phyloP scores from a whole-genome alignment of 2,888 invertebrate species.

The Abscondita cerata region DNA sequence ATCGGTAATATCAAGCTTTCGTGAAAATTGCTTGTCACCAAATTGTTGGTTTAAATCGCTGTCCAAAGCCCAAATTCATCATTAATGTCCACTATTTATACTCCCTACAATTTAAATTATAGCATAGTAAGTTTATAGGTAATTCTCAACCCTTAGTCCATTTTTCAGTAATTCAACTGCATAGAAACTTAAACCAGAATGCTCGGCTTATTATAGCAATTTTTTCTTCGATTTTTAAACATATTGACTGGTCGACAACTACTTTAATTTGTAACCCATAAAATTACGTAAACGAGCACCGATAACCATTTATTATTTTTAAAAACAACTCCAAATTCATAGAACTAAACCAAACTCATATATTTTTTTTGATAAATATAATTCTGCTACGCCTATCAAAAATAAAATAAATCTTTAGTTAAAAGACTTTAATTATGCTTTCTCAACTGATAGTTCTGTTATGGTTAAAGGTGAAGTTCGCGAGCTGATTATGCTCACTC shows the following conservation, averaged over 20 bases:
- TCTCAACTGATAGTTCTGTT: no score
- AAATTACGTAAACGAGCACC: no score
- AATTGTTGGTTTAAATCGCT: conserved; percentile 66
- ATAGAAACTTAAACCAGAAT: conserved; percentile 62
- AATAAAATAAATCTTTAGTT: no score
- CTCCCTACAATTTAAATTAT: conserved; percentile 30
- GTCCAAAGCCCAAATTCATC: conserved; percentile 61
- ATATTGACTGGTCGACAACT: background rate
- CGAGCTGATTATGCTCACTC: no score
- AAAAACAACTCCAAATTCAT: no score
- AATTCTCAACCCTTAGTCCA: conserved; percentile 46
- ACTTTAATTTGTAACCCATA: background rate
- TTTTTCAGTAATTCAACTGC: conserved; percentile 59
- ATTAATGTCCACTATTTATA: conserved; percentile 35
- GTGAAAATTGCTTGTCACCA: conserved; percentile 71
- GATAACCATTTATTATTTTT: no score
- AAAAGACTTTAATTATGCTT: no score
- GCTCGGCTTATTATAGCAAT: conserved; percentile 61
- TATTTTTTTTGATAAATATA: no score
- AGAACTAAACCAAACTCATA: no score
- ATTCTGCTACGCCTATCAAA: no score
- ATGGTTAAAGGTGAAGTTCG: no score
- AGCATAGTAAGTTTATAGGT: background rate
- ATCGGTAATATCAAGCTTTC: conserved; percentile 73
- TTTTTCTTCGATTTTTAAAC: conserved; percentile 44